phyloP scores from a whole-genome alignment of 2,113 vertebrate species.

The Urocitellus parryii region DNA sequence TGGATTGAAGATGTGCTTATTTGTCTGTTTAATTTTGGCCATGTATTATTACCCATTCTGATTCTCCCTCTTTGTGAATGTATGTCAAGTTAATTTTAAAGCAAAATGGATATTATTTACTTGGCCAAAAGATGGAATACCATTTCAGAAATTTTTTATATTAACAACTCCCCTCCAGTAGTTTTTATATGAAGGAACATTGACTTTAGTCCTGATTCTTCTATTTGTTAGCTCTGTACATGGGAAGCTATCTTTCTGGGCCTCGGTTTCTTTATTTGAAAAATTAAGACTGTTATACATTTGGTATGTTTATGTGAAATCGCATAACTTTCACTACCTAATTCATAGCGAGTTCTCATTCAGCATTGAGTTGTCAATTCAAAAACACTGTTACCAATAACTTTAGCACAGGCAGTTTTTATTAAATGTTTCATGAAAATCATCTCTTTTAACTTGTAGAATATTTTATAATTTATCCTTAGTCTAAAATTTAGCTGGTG shows the following conservation, averaged over 20 bases:
- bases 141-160: not conserved
- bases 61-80: not conserved
- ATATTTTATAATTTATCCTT: constrained; percentile 43
- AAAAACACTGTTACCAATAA: not conserved
- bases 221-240: not conserved
- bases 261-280: constrained; percentile 12
- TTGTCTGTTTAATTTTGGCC: constrained; percentile 7
- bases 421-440: constrained; percentile 28
- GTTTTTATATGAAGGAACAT: not conserved
- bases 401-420: not conserved
- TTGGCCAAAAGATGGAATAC: not conserved
- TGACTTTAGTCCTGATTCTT: not conserved
- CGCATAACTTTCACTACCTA: not conserved
- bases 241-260: not conserved
- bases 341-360: not conserved
- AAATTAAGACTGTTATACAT: not conserved
- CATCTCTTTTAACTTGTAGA: not conserved
- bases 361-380: not conserved
- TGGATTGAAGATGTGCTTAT: not conserved
- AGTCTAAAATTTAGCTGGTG: constrained; percentile 34
- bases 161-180: not conserved
- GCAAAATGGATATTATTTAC: not conserved
- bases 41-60: not conserved
- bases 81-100: not conserved
- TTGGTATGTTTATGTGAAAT: not conserved